These are phyloP conservation scores for Crossaster papposus DNA, from an alignment of 53 echinoderm and acorn worm species.

Conservation along the genomic window DNA sequence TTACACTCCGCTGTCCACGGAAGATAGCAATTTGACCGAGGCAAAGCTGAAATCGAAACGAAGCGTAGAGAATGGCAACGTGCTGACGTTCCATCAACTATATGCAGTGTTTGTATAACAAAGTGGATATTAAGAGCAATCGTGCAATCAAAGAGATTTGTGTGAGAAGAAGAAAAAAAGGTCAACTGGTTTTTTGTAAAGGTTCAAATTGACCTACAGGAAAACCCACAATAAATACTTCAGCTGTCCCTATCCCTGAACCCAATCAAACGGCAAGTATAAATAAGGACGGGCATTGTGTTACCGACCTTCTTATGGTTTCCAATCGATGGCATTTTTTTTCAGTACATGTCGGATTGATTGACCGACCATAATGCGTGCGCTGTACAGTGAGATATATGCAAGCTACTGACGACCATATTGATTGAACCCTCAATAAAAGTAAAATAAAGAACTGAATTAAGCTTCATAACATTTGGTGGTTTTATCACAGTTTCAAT, in stretches of 20 bases:
- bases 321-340: neutral
- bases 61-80: conserved; percentile 11
- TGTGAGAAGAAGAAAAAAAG: too few relatives aligned
- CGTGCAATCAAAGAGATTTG: neutral
- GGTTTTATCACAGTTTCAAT: too few relatives aligned
- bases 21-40: conserved; percentile 32
- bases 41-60: conserved; percentile 38
- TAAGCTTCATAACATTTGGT: too few relatives aligned
- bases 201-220: neutral
- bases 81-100: conserved; percentile 23
- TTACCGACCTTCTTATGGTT: neutral
- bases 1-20: conserved; percentile 9
- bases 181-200: too few relatives aligned
- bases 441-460: too few relatives aligned
- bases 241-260: neutral
- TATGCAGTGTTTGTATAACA: too few relatives aligned
- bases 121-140: too few relatives aligned
- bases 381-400: too few relatives aligned
- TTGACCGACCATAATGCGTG: too few relatives aligned
- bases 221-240: neutral
- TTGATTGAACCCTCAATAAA: too few relatives aligned
- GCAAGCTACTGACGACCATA: too few relatives aligned
- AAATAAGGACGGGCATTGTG: neutral
- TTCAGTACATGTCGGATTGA: neutral
- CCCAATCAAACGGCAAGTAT: neutral